A percentile compares a stretch with the other conserved stretches of the same genome.
Conservation (phyloP, 2,888 invertebrate genomes). For the Seladonia tumulorum region DNA sequence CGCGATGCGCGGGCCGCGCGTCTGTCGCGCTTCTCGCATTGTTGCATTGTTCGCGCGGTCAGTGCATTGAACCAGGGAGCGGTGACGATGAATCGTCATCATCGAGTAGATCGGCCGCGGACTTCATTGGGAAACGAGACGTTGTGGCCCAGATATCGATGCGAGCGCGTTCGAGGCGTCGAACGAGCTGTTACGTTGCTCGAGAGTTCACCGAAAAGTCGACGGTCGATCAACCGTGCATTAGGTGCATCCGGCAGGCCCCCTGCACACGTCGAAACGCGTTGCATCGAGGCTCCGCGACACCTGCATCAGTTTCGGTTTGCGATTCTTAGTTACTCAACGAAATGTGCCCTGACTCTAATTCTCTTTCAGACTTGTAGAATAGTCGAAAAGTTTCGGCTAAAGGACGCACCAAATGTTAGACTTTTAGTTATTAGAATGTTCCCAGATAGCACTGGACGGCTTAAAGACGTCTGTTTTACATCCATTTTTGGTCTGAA, state of each 20-base stretch:
- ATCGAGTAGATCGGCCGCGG: conserved; percentile 66
- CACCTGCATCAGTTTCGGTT: too few species aligned
- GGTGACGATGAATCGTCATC: conserved; percentile 71
- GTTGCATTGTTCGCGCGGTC: conserved; percentile 55
- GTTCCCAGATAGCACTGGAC: too few species aligned
- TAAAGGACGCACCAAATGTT: too few species aligned
- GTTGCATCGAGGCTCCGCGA: too few species aligned
- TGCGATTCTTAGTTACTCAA: too few species aligned
- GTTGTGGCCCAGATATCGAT: conserved; percentile 75
- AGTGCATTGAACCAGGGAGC: conserved; percentile 73
- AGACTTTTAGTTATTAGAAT: too few species aligned
- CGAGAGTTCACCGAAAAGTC: not conserved
- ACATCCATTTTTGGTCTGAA: too few species aligned
- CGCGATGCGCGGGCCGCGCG: not conserved
- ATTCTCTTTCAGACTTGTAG: too few species aligned
- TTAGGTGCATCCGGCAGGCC: not conserved
- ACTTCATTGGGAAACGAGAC: conserved; percentile 77
- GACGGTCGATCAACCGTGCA: not conserved
- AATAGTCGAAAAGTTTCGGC: too few species aligned
- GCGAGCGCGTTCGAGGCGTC: conserved; percentile 52
- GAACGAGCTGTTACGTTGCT: not conserved
- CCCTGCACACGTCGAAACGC: too few species aligned
- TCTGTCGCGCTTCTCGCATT: conserved; percentile 14
- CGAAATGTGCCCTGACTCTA: too few species aligned
- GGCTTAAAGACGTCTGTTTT: too few species aligned